These are phyloP conservation scores for Drosophila kambysellisi DNA, from an alignment of 2,888 invertebrate genomes.

Conservation along the genomic window DNA sequence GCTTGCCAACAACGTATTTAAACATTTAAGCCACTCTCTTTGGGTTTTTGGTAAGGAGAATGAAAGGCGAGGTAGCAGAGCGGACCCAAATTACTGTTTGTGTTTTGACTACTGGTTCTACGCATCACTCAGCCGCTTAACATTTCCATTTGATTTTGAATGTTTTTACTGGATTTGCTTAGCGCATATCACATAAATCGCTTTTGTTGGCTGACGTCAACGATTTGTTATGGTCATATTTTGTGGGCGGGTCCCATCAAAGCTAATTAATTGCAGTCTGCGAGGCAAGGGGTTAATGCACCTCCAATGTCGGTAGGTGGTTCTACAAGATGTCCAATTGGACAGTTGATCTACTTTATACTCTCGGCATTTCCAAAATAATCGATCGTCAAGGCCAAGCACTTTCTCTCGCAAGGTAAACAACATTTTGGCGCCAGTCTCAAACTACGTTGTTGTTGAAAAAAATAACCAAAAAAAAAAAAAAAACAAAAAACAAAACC, in stretches of 20 bases:
- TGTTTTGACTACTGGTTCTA: slow-evolving; percentile 72
- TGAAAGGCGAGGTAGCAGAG: not conserved
- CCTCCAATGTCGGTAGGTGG: slow-evolving; percentile 29
- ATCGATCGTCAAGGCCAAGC: slow-evolving; percentile 65
- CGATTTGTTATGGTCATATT: slow-evolving; percentile 17
- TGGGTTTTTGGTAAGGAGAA: slow-evolving; percentile 7
- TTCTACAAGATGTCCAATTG: not conserved
- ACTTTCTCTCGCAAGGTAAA: slow-evolving; percentile 75
- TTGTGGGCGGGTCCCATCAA: slow-evolving; percentile 30
- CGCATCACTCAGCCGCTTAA: slow-evolving; percentile 47
- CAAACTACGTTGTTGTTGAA: slow-evolving; percentile 52
- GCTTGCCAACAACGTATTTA: slow-evolving; percentile 44
- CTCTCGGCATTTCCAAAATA: slow-evolving; percentile 25
- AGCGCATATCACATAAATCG: slow-evolving; percentile 30
- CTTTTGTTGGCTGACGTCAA: slow-evolving; percentile 50
- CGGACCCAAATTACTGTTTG: slow-evolving; percentile 24
- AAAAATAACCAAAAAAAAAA: slow-evolving; percentile 41
- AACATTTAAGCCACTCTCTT: slow-evolving; percentile 37
- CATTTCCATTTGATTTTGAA: slow-evolving; percentile 49
- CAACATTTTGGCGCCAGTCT: slow-evolving; percentile 73
- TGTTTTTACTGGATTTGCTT: slow-evolving; percentile 59
- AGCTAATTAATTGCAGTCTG: slow-evolving; percentile 27
- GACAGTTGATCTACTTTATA: slow-evolving; percentile 45
- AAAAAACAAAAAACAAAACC: slow-evolving; percentile 29
- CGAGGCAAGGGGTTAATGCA: slow-evolving; percentile 55